Conservation (phyloP, 2,113 vertebrate genomes). For the Cyphomyrus plagiostoma region DNA sequence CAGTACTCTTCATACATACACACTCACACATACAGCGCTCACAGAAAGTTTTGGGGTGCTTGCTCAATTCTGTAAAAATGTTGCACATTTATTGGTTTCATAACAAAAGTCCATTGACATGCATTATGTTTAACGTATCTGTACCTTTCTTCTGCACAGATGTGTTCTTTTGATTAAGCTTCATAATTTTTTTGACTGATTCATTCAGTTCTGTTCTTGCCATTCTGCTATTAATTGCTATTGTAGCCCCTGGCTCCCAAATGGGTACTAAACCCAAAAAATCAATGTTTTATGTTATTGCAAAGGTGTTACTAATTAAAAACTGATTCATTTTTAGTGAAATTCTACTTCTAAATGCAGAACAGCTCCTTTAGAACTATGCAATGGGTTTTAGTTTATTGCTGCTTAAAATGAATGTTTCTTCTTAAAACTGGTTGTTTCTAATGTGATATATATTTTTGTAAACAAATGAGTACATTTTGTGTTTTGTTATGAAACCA, state of each 20-base stretch:
- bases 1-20: background rate
- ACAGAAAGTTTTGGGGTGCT: background rate
- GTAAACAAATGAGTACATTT: background rate
- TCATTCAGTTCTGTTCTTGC: background rate
- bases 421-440: background rate
- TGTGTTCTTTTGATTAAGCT: background rate
- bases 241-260: background rate
- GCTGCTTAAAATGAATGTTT: background rate
- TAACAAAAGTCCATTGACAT: background rate
- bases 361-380: background rate
- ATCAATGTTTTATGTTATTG: background rate
- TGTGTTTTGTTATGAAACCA: background rate
- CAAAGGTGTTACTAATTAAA: background rate
- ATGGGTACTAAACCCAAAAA: background rate
- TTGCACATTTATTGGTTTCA: background rate
- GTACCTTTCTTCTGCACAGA: background rate
- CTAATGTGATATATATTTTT: background rate
- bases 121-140: background rate
- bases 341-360: background rate
- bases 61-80: background rate
- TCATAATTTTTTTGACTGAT: background rate
- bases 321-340: background rate
- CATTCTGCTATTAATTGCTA: background rate
- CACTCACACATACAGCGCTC: background rate
- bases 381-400: background rate